Percentiles rank a stretch among this genome's conserved stretches.
phyloP scores from a whole-genome alignment of 2,113 vertebrate genomes.

The Caloenas nicobarica region DNA sequence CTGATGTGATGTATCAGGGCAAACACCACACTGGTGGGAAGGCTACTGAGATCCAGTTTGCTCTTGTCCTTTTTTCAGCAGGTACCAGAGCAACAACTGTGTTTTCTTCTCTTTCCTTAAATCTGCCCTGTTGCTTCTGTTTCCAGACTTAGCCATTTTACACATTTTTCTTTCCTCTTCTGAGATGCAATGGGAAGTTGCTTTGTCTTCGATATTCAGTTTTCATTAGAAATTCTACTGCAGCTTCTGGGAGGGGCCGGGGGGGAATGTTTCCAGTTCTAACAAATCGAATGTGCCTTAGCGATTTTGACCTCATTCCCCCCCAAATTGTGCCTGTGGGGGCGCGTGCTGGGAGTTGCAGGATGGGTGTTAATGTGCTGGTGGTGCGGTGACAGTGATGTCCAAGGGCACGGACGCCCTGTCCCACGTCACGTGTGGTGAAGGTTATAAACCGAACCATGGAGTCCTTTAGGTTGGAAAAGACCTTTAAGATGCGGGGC shows the following conservation, averaged over 20 bases:
- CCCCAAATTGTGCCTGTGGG: not conserved
- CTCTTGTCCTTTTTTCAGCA: not conserved
- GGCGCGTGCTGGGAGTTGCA: not conserved
- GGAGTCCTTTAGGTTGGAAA: not conserved
- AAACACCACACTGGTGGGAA: not conserved
- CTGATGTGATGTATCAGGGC: not conserved
- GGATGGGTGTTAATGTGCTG: not conserved
- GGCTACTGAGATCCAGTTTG: not conserved
- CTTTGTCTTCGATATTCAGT: not conserved
- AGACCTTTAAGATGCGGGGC: not conserved
- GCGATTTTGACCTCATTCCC: not conserved
- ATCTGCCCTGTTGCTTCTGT: not conserved
- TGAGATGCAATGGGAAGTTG: not conserved
- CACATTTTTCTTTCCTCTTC: conserved; percentile 9
- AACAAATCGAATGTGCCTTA: not conserved
- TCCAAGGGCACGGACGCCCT: not conserved
- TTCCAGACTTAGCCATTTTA: conserved; percentile 10
- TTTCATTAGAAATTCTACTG: not conserved
- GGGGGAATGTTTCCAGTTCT: not conserved
- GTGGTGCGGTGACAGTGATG: not conserved
- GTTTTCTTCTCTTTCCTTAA: not conserved
- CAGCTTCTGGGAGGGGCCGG: not conserved
- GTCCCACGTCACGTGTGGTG: not conserved
- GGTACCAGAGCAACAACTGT: not conserved
- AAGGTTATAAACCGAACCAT: not conserved